Percentiles rank a stretch among this genome's conserved stretches.
Conservation (phyloP, 1,140 invertebrate species). For the Campodea augens region DNA sequence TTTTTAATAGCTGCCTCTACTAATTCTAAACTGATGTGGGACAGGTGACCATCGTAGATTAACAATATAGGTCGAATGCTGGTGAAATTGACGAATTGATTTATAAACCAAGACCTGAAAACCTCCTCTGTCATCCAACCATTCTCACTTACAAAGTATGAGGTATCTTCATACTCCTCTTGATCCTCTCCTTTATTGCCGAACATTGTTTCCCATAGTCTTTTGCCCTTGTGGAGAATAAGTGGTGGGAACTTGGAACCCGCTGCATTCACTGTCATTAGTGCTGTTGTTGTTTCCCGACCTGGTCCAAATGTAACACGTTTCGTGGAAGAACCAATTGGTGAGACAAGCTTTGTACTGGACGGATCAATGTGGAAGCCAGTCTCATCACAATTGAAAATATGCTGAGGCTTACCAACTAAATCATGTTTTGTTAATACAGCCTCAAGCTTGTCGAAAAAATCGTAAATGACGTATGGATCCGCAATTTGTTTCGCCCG, state of each 20-base stretch:
- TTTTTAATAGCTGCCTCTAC: slow-evolving; percentile 9
- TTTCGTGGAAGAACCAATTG: background rate
- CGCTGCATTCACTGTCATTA: background rate
- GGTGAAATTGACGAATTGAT: background rate
- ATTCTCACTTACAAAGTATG: slow-evolving; percentile 2
- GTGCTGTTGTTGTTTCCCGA: slow-evolving; percentile 4
- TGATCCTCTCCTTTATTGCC: no score
- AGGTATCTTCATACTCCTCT: background rate
- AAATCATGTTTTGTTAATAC: background rate
- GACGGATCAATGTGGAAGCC: slow-evolving; percentile 4
- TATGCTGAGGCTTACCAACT: background rate
- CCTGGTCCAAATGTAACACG: slow-evolving; percentile 4
- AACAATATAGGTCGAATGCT: background rate
- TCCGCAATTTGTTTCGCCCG: slow-evolving; percentile 1
- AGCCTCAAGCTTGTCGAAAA: background rate
- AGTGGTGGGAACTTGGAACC: slow-evolving; percentile 2
- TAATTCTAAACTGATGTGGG: slow-evolving; percentile 9
- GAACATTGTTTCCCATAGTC: background rate
- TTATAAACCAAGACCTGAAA: slow-evolving; percentile 1
- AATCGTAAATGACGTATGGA: slow-evolving; percentile 6
- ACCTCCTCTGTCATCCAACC: slow-evolving; percentile 5
- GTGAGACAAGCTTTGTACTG: slow-evolving; percentile 1
- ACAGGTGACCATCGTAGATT: slow-evolving; percentile 9
- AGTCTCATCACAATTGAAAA: slow-evolving; percentile 6
- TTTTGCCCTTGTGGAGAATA: slow-evolving; percentile 6